Conservation (phyloP, 2,797 vertebrate genomes). For the Anabas testudineus region DNA sequence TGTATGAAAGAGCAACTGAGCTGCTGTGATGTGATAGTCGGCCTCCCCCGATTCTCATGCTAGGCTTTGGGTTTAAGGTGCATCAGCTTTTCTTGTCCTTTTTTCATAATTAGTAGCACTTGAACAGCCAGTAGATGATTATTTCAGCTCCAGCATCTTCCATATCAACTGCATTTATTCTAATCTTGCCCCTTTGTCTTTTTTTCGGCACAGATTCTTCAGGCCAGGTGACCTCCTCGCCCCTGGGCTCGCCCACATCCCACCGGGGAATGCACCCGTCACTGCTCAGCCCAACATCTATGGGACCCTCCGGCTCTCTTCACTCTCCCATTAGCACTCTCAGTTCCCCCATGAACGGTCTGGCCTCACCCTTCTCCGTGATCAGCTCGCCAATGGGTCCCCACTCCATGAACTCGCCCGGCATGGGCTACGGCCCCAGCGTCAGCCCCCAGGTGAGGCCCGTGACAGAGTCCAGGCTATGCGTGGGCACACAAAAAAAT, state of each 20-base stretch:
- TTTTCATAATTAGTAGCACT: no score
- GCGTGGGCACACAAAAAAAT: background rate
- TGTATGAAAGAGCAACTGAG: background rate
- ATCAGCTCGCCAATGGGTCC: slow-evolving; percentile 97
- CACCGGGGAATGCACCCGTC: slow-evolving; percentile 94
- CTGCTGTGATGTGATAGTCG: background rate
- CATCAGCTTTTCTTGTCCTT: no score
- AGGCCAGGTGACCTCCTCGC: slow-evolving; percentile 89
- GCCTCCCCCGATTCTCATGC: background rate
- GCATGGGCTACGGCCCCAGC: slow-evolving; percentile 92
- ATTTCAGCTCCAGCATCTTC: no score
- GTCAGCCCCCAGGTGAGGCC: slow-evolving; percentile 93
- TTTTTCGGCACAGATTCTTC: slow-evolving; percentile 87
- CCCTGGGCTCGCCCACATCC: slow-evolving; percentile 90
- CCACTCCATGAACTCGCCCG: slow-evolving; percentile 93
- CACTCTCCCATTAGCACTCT: slow-evolving; percentile 95
- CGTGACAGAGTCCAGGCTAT: slow-evolving; percentile 22
- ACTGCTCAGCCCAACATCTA: slow-evolving; percentile 88
- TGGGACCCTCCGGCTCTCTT: slow-evolving; percentile 91
- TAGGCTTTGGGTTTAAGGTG: no score
- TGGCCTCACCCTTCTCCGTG: slow-evolving; percentile 95
- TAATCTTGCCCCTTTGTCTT: background rate
- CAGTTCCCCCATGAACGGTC: slow-evolving; percentile 93
- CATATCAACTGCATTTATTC: background rate
- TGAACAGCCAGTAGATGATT: no score